Evolutionary conservation across 2,797 vertebrate species (phyloP).

Genomic region (Microctenopoma lineatum): DNA sequence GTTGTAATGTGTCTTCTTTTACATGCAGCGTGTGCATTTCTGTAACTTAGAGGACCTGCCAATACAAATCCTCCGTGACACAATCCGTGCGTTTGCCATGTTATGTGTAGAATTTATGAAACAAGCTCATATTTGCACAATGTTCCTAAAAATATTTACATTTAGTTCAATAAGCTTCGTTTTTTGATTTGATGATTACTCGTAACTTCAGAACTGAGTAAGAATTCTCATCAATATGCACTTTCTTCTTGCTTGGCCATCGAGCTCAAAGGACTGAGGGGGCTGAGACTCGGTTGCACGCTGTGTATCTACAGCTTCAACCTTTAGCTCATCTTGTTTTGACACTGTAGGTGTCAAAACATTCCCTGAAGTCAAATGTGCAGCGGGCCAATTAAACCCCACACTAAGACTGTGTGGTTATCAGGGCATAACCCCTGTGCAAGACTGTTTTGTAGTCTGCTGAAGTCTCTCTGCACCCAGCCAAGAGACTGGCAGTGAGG

Average conservation of each 20-base stretch:
- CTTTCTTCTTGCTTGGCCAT: conserved; percentile 44
- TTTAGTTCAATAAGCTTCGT: conserved; percentile 13
- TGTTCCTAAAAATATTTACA: conserved; percentile 1
- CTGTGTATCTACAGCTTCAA: conserved; percentile 47
- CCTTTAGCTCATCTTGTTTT: conserved; percentile 66
- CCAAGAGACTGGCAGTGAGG: conserved; percentile 55
- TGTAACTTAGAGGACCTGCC: conserved; percentile 9
- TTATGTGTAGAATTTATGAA: conserved; percentile 20
- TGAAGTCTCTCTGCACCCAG: conserved; percentile 50
- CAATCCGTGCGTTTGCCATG: background rate
- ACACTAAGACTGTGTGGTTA: conserved; percentile 66
- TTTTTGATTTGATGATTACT: conserved; percentile 20
- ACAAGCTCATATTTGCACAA: conserved; percentile 1
- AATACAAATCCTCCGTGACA: conserved; percentile 7
- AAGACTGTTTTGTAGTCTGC: conserved; percentile 65
- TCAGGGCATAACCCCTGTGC: conserved; percentile 66
- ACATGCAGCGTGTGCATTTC: conserved; percentile 37
- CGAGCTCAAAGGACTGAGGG: conserved; percentile 52
- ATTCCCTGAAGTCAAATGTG: conserved; percentile 68
- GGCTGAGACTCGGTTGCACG: conserved; percentile 43
- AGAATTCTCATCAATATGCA: conserved; percentile 51
- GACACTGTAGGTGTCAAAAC: conserved; percentile 66
- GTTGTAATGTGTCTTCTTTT: conserved; percentile 20
- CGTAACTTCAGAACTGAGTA: conserved; percentile 27
- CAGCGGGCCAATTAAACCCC: conserved; percentile 74